Evolutionary conservation across 2,888 invertebrate species (phyloP), one percentile per base, ranked within the genome.

Genomic region (Dyspetes luteomarginatus): DNA sequence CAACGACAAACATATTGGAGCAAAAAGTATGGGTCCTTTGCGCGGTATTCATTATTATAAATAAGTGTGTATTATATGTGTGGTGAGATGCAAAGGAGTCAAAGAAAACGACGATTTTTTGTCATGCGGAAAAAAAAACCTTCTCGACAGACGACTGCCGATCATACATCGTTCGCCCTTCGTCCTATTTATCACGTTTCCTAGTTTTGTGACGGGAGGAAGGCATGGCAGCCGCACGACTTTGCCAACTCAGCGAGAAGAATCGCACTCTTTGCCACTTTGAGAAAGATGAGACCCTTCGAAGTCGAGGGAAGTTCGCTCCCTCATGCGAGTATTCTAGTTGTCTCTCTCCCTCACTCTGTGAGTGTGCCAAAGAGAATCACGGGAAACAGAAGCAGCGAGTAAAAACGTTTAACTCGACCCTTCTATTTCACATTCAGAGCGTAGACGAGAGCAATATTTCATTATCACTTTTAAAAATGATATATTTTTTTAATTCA

Each of bases 211-310:
- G 36, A 28, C 26, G 22, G 15, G 52, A 19, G 30, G 56, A 28
- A 58, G 58, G 41, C 15, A 71, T 36, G 68, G 62, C 30, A 55
- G 22, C 64, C 28, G 36, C 28, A 43, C 65, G 58, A 75, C 58
- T 62, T 68, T 55, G 30, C 68, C 62, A 78, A 45, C 30, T 9
- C 24, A n/a, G 60, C 41, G 15, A 24, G 55, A 50, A 65, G 58
- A 69, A 79, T 75, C 50, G 79, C 64, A 64, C 64, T 69, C 79
- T 74, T 79, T 75, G 74, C 74, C 79, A 69, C 64, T 69, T 79
- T 58, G 69, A 48, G 64, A 15, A 74, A 68, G 69, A 71, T 58
- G 22, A 24, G 58, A 68, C 64, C 64, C 62, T 28, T 41, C 24
- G 55, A 55, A 74, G 79, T 78, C 78, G 64, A 78, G 52, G 67